A percentile compares a stretch with the other conserved stretches of the same genome.
Evolutionary conservation across 2,113 vertebrate species (phyloP).

Genomic region (Eulemur rufifrons): DNA sequence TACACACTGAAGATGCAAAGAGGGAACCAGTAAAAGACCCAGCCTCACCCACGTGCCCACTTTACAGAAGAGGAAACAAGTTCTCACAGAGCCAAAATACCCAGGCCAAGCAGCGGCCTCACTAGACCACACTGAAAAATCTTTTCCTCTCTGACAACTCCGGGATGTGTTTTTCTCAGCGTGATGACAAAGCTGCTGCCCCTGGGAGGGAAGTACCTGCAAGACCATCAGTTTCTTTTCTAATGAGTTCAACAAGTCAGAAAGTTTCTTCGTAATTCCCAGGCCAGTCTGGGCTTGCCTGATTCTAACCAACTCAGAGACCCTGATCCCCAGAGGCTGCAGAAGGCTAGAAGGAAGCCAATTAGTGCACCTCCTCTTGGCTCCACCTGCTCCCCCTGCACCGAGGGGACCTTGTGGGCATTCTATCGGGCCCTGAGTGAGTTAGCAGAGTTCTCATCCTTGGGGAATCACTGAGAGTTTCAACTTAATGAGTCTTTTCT

Average conservation of each 20-base stretch:
- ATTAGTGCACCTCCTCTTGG: not conserved
- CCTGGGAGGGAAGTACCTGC: not conserved
- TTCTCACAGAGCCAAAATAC: not conserved
- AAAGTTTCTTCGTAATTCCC: slow-evolving; percentile 22
- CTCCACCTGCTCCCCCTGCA: not conserved
- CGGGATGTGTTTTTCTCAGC: not conserved
- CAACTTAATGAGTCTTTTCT: slow-evolving; percentile 3
- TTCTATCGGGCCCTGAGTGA: rapidly evolving
- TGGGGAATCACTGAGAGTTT: not conserved
- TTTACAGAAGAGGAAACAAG: not conserved
- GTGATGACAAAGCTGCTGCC: not conserved
- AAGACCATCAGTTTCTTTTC: not conserved
- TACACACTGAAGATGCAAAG: no score
- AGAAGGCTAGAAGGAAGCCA: not conserved
- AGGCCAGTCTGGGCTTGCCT: not conserved
- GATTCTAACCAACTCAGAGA: not conserved
- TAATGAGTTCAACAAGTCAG: slow-evolving; percentile 1
- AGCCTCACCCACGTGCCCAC: rapidly evolving
- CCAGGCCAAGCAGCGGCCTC: rapidly evolving
- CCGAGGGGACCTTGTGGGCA: not conserved
- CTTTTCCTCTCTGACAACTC: not conserved
- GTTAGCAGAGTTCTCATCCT: not conserved
- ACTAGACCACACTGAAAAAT: rapidly evolving
- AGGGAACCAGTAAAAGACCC: not conserved
- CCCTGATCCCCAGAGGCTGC: not conserved